Evolutionary conservation across 1,140 invertebrate species (phyloP), one percentile per base, ranked within the genome.

Genomic region (Drosophila mauritiana): DNA sequence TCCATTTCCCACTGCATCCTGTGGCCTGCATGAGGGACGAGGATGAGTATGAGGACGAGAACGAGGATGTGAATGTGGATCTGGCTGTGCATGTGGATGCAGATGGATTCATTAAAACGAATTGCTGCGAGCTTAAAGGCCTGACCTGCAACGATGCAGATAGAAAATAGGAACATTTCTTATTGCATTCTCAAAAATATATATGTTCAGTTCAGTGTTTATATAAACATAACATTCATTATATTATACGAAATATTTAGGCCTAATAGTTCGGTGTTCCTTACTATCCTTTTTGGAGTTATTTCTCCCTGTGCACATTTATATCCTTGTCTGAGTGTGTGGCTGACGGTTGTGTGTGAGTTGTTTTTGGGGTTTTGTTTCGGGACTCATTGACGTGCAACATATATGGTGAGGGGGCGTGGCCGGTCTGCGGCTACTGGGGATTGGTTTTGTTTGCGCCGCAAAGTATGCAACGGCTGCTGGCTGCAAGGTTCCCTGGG

Each of bases 71-170:
- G 8, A 31, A 31, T 40, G 31, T n/a, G 63, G 48, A 37, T 59
- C 31, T 46, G 54, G 54, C 10, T 20, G 20, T 56, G 42, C 36
- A 22, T 73, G 39, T 73, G 37, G 72, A 64, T 75, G 73, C 65
- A 53, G 84, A 89, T 89, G 84, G 84, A 89, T 89, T 89, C 84
- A 89, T 89, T 89, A 89, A 89, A 89, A 89, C 85, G 84, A 89
- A 89, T 89, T 89, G 84, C 83, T 77, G 63, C 59, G 73, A 89
- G 68, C 79, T 82, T 79, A 82, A 82, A 84, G 81, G 81, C 77
- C 64, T 15, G 74, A 34, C 58, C 63, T 52, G 43, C 73, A 39
- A 40, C 63, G 56, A 61, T 58, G 62, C 63, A 64, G 72, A 81
- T 39, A 52, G 4, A 42, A 52, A 74, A 49, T 51, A 10, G 11